These are phyloP conservation scores for Dufourea novaeangliae DNA, from an alignment of 1,140 invertebrate species.

Conservation along the genomic window DNA sequence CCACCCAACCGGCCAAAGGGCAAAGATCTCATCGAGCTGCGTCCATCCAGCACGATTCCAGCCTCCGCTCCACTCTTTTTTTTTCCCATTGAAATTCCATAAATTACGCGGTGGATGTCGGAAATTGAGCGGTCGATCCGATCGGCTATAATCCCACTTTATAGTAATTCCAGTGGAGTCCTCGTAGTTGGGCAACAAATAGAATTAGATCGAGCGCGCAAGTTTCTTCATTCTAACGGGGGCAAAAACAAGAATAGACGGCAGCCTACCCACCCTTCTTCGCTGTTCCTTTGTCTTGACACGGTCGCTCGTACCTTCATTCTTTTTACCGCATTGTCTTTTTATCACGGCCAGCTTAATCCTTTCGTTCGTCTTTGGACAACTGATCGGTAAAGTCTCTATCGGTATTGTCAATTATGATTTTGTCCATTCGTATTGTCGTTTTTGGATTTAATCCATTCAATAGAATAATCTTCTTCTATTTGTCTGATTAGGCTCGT, in stretches of 20 bases:
- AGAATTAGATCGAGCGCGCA: slow-evolving; percentile 15
- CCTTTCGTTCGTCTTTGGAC: slow-evolving; percentile 15
- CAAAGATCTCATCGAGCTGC: slow-evolving; percentile 5
- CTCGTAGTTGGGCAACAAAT: slow-evolving; percentile 23
- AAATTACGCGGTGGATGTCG: slow-evolving; percentile 33
- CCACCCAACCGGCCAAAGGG: neutral
- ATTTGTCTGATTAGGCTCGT: neutral
- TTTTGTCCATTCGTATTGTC: neutral
- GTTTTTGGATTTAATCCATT: neutral
- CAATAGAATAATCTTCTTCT: neutral
- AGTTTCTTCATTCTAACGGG: slow-evolving; percentile 9
- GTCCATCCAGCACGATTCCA: slow-evolving; percentile 2
- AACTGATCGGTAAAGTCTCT: neutral
- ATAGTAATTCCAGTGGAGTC: slow-evolving; percentile 36
- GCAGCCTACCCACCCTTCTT: neutral
- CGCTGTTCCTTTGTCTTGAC: slow-evolving; percentile 3
- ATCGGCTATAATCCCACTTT: slow-evolving; percentile 35
- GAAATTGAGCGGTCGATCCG: slow-evolving; percentile 28
- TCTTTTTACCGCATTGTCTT: neutral
- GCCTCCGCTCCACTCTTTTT: too few relatives aligned
- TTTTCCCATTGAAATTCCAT: slow-evolving; percentile 22
- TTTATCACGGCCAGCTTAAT: slow-evolving; percentile 32
- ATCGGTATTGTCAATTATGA: neutral
- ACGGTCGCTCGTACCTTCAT: neutral
- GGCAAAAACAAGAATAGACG: slow-evolving; percentile 22